Percentiles rank a stretch among this genome's conserved stretches.
Conservation (phyloP, 2,797 vertebrate species). For the Platyrinchus mystaceus region DNA sequence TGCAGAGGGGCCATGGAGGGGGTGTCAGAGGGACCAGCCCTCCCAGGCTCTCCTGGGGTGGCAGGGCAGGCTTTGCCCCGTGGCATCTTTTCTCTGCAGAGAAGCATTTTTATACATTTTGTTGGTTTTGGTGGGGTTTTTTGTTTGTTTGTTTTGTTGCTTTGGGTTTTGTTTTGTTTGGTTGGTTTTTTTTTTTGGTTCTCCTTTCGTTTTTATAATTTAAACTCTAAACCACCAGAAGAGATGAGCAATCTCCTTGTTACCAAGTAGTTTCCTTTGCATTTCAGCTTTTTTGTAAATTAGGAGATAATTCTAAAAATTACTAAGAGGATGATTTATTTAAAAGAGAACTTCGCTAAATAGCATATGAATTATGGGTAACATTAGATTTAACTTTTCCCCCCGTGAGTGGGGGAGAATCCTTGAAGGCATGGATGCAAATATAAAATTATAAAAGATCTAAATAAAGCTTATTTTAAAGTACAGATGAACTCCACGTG, state of each 20-base stretch:
- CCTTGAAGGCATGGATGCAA: conserved; percentile 92
- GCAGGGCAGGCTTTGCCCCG: background rate
- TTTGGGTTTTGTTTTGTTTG: background rate
- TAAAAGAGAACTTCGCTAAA: conserved; percentile 81
- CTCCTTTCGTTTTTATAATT: conserved; percentile 69
- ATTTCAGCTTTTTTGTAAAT: conserved; percentile 90
- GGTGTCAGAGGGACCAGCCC: background rate
- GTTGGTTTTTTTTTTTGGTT: conserved; percentile 25
- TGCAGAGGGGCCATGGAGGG: background rate
- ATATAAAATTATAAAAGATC: conserved; percentile 83
- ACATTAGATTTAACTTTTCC: conserved; percentile 78
- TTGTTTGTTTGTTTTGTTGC: background rate
- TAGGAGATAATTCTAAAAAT: conserved; percentile 86
- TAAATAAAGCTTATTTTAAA: conserved; percentile 99
- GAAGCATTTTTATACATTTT: conserved; percentile 52
- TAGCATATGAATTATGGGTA: conserved; percentile 81
- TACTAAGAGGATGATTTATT: conserved; percentile 93
- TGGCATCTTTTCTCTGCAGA: conserved; percentile 29
- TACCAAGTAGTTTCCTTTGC: conserved; percentile 80
- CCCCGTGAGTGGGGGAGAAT: conserved; percentile 73
- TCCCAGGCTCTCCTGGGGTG: background rate
- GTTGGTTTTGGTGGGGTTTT: background rate
- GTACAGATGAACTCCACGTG: conserved; percentile 75
- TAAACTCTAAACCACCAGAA: conserved; percentile 69
- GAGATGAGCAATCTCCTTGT: conserved; percentile 58